Percentiles rank a stretch among this genome's conserved stretches.
phyloP scores from a whole-genome alignment of 2,888 invertebrate species.

The Troglohyphantes excavatus region DNA sequence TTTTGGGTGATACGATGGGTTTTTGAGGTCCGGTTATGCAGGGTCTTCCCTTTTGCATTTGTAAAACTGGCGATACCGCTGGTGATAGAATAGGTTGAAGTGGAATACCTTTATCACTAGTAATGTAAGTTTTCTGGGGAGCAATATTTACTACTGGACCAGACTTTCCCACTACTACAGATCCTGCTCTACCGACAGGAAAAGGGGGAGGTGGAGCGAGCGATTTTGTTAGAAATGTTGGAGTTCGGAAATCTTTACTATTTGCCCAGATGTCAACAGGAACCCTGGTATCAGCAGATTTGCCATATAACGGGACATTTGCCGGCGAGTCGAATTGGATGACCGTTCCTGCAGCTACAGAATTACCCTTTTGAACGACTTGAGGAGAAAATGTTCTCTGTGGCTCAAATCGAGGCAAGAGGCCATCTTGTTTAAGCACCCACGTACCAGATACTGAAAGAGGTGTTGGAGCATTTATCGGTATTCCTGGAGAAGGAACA shows the following conservation, averaged over 20 bases:
- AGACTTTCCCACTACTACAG: slow-evolving; percentile 7
- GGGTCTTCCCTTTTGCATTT: slow-evolving; percentile 43
- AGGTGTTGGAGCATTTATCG: background rate
- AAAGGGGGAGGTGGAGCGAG: slow-evolving; percentile 1
- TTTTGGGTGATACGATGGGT: background rate
- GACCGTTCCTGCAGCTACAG: background rate
- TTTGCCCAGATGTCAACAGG: slow-evolving; percentile 47
- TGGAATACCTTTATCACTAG: background rate
- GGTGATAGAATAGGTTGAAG: slow-evolving; percentile 1
- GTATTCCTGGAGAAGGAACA: slow-evolving; percentile 32
- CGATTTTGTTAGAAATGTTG: background rate
- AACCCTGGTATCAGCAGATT: slow-evolving; percentile 11
- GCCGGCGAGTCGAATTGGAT: slow-evolving; percentile 31
- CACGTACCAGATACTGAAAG: slow-evolving; percentile 59
- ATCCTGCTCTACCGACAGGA: background rate
- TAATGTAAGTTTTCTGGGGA: slow-evolving; percentile 19
- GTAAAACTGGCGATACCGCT: background rate
- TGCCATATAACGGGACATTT: slow-evolving; percentile 24
- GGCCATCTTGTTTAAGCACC: slow-evolving; percentile 63
- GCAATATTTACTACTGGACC: slow-evolving; percentile 2
- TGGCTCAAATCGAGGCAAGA: slow-evolving; percentile 50
- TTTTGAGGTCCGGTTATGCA: slow-evolving; percentile 24
- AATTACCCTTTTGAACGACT: slow-evolving; percentile 8
- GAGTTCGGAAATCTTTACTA: slow-evolving; percentile 24
- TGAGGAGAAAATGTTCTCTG: slow-evolving; percentile 18